A percentile compares a stretch with the other conserved stretches of the same genome.
Evolutionary conservation across 2,888 invertebrate species (phyloP).

Genomic region (Eilema depressum): DNA sequence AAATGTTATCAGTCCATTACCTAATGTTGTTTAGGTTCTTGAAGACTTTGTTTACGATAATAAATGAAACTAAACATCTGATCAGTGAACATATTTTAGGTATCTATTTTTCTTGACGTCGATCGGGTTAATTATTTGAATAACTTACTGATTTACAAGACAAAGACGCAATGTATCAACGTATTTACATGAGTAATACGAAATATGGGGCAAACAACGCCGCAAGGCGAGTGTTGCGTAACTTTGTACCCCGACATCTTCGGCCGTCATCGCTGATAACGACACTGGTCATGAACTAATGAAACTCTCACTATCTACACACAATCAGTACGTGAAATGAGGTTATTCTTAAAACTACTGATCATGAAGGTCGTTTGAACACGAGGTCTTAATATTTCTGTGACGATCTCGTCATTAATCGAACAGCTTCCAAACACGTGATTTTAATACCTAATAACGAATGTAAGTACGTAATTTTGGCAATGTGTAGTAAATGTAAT

Average conservation of each 20-base stretch:
- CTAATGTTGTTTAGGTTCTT: background rate
- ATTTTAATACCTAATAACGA: background rate
- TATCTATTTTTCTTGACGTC: background rate
- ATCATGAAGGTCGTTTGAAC: slow-evolving; percentile 13
- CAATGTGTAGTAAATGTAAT: background rate
- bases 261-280: slow-evolving; percentile 33
- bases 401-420: background rate
- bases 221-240: slow-evolving; percentile 43
- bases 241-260: slow-evolving; percentile 25
- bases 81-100: background rate
- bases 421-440: background rate
- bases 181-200: slow-evolving; percentile 6
- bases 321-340: slow-evolving; percentile 22
- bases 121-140: background rate
- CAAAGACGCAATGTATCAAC: slow-evolving; percentile 3
- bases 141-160: background rate
- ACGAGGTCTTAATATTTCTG: background rate
- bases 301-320: slow-evolving; percentile 29
- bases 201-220: slow-evolving; percentile 14
- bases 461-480: background rate
- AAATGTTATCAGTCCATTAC: background rate
- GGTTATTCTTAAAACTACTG: slow-evolving; percentile 18
- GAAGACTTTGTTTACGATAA: background rate
- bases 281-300: slow-evolving; percentile 31
- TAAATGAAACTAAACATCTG: background rate